Evolutionary conservation across 2,888 invertebrate species (phyloP).

Genomic region (Drosophila macrospina): DNA sequence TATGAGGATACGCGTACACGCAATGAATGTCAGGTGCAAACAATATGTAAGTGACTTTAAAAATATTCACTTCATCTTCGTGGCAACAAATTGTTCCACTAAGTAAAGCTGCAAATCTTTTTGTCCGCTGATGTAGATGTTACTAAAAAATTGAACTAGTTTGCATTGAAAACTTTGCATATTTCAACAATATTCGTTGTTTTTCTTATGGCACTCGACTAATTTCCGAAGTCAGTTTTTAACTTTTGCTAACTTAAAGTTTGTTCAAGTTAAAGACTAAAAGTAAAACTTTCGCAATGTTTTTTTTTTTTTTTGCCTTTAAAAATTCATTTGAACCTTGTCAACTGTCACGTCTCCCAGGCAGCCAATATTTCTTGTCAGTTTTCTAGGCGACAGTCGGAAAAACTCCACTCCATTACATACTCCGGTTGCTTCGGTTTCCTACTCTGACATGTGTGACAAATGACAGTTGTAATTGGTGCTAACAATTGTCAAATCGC

Average conservation of each 20-base stretch:
- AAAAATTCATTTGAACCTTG: constrained; percentile 44
- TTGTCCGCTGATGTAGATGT: neutral
- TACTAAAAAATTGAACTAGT: constrained; percentile 4
- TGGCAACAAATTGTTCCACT: constrained; percentile 13
- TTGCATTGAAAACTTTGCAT: constrained; percentile 39
- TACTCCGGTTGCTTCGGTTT: constrained; percentile 2
- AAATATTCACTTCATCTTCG: constrained; percentile 27
- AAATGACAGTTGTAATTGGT: constrained; percentile 66
- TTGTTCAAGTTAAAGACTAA: constrained; percentile 10
- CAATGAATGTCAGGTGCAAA: constrained; percentile 16
- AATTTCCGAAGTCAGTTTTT: constrained; percentile 55
- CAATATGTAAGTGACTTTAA: constrained; percentile 21
- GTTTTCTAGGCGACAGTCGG: constrained; percentile 14
- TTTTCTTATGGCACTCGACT: constrained; percentile 33
- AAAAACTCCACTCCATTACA: constrained; percentile 1
- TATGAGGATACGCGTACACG: constrained; percentile 15
- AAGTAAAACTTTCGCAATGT: constrained; percentile 30
- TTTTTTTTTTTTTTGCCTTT: constrained; percentile 27
- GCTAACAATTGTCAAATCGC: constrained; percentile 53
- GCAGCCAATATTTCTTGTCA: constrained; percentile 34
- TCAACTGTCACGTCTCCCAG: constrained; percentile 42
- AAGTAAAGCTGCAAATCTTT: neutral
- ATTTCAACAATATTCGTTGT: constrained; percentile 17
- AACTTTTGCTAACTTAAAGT: constrained; percentile 34
- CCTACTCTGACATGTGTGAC: constrained; percentile 40